Base-by-base conservation (phyloP, 2,888 invertebrate genomes). In the Caenorhabditis doughertyi region DNA sequence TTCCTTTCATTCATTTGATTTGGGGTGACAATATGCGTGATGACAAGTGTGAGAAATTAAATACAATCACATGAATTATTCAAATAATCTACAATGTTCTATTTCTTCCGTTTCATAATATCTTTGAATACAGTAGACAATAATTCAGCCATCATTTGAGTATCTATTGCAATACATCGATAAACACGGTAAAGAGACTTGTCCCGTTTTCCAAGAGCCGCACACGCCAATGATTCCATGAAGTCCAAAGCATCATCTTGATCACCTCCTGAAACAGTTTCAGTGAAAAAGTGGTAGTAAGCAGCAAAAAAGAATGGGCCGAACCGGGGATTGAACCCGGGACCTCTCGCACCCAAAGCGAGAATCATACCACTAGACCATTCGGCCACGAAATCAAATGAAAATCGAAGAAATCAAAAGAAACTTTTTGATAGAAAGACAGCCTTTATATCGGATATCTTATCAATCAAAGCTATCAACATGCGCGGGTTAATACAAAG, bases 341-440 rank as follows among this genome's bases (percentile, higher is more conserved):
- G 90, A 91, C 90, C 91, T 90, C 91, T 91, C 90, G 91, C 91
- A 91, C 91, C 91, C 90, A 86, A 90, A 91, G 90, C 91, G 91
- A 91, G 90, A 91, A 90, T 90, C 91, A 90, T 91, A 39, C n/a
- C 58, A 21, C 58, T 55, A 27, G 55, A 49, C 18, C 27, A 29
- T 55, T 51, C 23, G 49, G 23, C 18, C 21, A 21, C 49, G 44
- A 44, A n/a, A n/a, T n/a, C n/a, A n/a, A n/a, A n/a, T n/a, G n/a
- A n/a, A n/a, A n/a, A n/a, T n/a, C n/a, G n/a, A n/a, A n/a, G n/a
- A n/a, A n/a, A n/a, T n/a, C n/a, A n/a, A n/a, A n/a, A n/a, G n/a
- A n/a, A n/a, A n/a, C n/a, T n/a, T n/a, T n/a, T n/a, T n/a, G n/a
- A n/a, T n/a, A n/a, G n/a, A n/a, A n/a, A n/a, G n/a, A n/a, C n/a